Evolutionary conservation across 2,888 invertebrate species (phyloP).

Genomic region (Trissolcus japonicus): DNA sequence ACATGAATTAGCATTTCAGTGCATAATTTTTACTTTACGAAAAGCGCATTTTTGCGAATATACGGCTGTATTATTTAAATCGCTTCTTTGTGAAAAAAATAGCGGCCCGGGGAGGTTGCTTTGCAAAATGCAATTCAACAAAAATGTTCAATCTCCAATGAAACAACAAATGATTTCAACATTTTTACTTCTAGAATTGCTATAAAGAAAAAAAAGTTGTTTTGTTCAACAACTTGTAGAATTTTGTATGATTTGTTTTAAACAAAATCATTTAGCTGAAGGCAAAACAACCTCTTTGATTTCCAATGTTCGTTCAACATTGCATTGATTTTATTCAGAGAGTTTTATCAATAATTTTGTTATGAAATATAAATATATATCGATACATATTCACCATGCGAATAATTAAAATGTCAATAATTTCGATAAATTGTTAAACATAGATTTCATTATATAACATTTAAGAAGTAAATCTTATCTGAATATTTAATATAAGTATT

Average conservation of each 20-base stretch:
- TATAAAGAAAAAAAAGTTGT: not conserved
- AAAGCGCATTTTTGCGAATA: not conserved
- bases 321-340: slow-evolving; percentile 19
- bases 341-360: slow-evolving; percentile 12
- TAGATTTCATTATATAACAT: slow-evolving; percentile 22
- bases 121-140: too few species aligned
- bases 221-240: not conserved
- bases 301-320: slow-evolving; percentile 6
- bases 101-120: too few species aligned
- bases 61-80: too few species aligned
- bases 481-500: slow-evolving; percentile 16
- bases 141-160: too few species aligned
- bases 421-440: slow-evolving; percentile 26
- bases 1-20: too few species aligned
- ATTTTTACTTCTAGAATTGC: too few species aligned
- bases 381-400: slow-evolving; percentile 1
- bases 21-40: not conserved
- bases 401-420: slow-evolving; percentile 10
- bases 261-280: not conserved
- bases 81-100: too few species aligned
- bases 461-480: slow-evolving; percentile 21
- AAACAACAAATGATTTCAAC: too few species aligned
- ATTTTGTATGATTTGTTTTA: not conserved
- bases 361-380: slow-evolving; percentile 13
- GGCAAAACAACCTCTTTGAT: not conserved